These are phyloP conservation scores for Orthosia cruda DNA, from an alignment of 2,888 invertebrate species.

Conservation along the genomic window DNA sequence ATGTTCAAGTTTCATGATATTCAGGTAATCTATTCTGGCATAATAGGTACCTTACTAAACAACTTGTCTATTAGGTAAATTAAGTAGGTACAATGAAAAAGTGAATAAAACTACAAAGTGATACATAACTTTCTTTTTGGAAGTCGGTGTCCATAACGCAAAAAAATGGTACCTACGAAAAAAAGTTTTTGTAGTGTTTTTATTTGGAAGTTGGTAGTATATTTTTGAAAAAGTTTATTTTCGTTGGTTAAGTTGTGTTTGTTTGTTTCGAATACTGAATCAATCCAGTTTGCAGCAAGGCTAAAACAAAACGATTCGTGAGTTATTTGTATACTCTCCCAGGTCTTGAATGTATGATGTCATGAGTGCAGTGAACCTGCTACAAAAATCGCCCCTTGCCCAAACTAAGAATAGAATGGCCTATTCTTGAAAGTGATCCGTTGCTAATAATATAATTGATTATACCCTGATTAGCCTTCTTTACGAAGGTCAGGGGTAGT, in stretches of 20 bases:
- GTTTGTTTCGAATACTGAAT: constrained; percentile 22
- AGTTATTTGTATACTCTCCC: constrained; percentile 53
- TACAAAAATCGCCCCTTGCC: constrained; percentile 25
- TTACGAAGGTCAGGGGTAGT: constrained; percentile 35
- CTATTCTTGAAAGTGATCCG: constrained; percentile 38
- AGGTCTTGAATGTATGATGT: constrained; percentile 42
- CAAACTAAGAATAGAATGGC: constrained; percentile 29
- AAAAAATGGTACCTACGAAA: too few species aligned
- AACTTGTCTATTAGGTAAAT: too few species aligned
- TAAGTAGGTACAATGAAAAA: too few species aligned
- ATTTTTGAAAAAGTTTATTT: too few species aligned
- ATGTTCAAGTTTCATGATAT: too few species aligned
- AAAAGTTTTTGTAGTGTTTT: too few species aligned
- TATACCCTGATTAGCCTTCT: constrained; percentile 10
- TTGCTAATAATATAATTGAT: constrained; percentile 38
- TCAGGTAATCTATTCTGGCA: too few species aligned
- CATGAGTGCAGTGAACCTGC: constrained; percentile 52
- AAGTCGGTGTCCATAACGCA: too few species aligned
- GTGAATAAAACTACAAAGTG: too few species aligned
- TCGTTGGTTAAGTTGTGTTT: not conserved
- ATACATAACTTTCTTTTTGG: too few species aligned
- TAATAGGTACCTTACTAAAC: too few species aligned
- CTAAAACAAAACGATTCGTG: constrained; percentile 18
- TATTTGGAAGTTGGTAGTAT: too few species aligned
- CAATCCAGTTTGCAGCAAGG: constrained; percentile 23